Percentiles rank a stretch among this genome's conserved stretches.
These are phyloP conservation scores for Champsocephalus gunnari DNA, from an alignment of 2,797 vertebrate species.

Conservation along the genomic window DNA sequence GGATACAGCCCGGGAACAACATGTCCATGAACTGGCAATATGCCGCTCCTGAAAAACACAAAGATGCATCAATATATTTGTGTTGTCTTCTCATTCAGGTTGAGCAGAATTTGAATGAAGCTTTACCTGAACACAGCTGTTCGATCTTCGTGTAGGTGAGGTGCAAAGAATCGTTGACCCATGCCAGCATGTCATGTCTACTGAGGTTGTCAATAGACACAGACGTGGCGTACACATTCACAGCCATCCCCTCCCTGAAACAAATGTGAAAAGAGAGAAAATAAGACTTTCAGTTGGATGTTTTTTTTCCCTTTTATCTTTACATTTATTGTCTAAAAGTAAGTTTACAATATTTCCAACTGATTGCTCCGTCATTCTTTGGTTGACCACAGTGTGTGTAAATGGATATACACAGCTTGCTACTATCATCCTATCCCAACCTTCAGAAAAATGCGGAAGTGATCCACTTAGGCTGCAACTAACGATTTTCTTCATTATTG, in stretches of 20 bases:
- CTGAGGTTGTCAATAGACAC: slow-evolving; percentile 98
- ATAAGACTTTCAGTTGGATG: background rate
- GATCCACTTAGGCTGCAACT: background rate
- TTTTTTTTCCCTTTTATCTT: background rate
- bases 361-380: background rate
- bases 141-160: slow-evolving; percentile 98
- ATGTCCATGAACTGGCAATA: slow-evolving; percentile 99
- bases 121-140: slow-evolving; percentile 95
- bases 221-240: slow-evolving; percentile 98
- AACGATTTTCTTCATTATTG: background rate
- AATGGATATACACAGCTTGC: background rate
- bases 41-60: slow-evolving; percentile 87
- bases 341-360: background rate
- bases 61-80: background rate
- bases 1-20: slow-evolving; percentile 96
- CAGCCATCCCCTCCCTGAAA: slow-evolving; percentile 91
- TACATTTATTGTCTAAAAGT: background rate
- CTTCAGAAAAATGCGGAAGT: background rate
- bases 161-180: slow-evolving; percentile 97
- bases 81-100: background rate
- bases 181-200: slow-evolving; percentile 97
- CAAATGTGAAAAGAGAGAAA: background rate
- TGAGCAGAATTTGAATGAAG: background rate
- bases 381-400: background rate
- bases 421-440: background rate